A percentile compares a stretch with the other conserved stretches of the same genome.
Evolutionary conservation across 2,797 vertebrate species (phyloP).

Genomic region (Furcifer pardalis): DNA sequence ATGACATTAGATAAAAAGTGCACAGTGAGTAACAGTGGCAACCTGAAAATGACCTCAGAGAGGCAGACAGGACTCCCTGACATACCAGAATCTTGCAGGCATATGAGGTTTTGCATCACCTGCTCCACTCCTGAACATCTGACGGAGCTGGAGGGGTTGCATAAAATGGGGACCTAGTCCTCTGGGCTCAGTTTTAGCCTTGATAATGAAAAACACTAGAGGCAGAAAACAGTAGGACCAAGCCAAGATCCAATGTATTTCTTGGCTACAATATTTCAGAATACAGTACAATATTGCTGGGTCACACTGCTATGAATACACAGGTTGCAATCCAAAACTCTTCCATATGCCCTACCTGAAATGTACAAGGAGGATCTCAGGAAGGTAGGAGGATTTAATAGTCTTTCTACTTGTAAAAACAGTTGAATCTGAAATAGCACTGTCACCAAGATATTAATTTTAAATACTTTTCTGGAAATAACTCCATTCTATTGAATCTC

Average conservation of each 20-base stretch:
- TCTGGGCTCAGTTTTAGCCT: neutral
- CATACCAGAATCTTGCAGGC: constrained; percentile 1
- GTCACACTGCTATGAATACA: neutral
- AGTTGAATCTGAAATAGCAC: neutral
- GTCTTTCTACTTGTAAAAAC: neutral
- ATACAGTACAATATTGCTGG: neutral
- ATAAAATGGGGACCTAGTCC: neutral
- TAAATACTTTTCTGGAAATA: neutral
- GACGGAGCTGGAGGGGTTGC: neutral
- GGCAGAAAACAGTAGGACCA: neutral
- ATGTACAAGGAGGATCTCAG: neutral
- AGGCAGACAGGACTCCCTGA: neutral
- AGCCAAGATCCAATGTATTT: neutral
- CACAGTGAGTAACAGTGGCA: neutral
- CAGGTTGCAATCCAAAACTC: neutral
- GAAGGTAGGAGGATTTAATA: neutral
- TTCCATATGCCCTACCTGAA: neutral
- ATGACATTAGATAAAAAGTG: neutral
- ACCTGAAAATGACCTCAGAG: neutral
- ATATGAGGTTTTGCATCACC: constrained; percentile 1
- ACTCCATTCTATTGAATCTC: neutral
- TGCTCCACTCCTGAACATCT: neutral
- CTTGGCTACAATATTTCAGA: neutral
- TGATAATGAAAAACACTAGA: neutral
- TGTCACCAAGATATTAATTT: neutral